Evolutionary conservation across 2,113 vertebrate genomes (phyloP).

Genomic region (Elanus axillaris): DNA sequence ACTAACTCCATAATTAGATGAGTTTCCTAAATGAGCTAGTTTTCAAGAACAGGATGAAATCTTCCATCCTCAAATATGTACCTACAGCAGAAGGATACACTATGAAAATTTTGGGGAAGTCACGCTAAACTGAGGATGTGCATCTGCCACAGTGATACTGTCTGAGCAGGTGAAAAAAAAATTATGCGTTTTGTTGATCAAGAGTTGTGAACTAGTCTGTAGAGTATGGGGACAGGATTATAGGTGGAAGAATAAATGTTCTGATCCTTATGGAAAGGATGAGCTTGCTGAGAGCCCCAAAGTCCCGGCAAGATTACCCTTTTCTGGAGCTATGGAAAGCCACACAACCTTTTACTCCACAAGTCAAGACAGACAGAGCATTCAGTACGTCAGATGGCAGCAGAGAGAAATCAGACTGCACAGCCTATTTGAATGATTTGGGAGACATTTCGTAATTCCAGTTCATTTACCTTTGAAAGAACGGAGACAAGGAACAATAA

Average conservation of each 20-base stretch:
- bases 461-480: not conserved
- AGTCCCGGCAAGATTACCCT: not conserved
- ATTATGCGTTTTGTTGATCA: not conserved
- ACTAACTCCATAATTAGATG: not conserved
- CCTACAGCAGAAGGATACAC: not conserved
- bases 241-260: not conserved
- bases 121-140: not conserved
- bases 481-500: not conserved
- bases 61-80: not conserved
- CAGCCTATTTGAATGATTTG: too few species aligned
- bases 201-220: not conserved
- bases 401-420: not conserved
- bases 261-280: not conserved
- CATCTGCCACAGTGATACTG: not conserved
- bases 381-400: not conserved
- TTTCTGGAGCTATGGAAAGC: not conserved
- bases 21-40: not conserved
- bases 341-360: not conserved
- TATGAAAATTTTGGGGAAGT: accelerated
- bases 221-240: not conserved
- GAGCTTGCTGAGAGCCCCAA: not conserved
- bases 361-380: not conserved
- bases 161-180: not conserved
- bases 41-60: not conserved
- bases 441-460: not conserved